Base-by-base conservation (phyloP, 2,797 vertebrate species). In the Alosa sapidissima region DNA sequence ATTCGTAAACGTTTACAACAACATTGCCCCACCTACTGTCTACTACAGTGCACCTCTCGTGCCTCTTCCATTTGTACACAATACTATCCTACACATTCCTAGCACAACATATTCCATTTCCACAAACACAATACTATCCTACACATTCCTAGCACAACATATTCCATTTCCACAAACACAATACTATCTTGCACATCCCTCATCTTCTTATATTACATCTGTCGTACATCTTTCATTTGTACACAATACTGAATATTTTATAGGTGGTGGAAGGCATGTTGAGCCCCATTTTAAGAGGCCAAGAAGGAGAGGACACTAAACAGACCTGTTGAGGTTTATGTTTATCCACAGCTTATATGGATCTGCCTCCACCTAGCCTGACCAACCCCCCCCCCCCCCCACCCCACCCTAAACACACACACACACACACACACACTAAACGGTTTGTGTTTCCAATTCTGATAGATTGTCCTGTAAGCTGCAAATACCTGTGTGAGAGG, bases 401-500 rank as follows among this genome's bases (percentile, higher is more conserved):
- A 51, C 7, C 1, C 49, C 54, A 8, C 16, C 13, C 52, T 2
- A 16, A 5, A 52, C 51, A 52, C 51, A 52, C 33, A 10, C 72
- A 60, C 85, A 55, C 86, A 84, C 65, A 85, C n/a, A 78, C 85
- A 83, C 81, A 81, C 62, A 21, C 55, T 68, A 36, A 68, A 36
- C 10, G 62, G 62, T 68, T 68, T 68, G 28, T 33, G 62, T 68
- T 55, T 82, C 33, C 28, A 36, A 16, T 41, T 36, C 33, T 8
- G 41, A 83, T 14, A 55, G 9, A 51, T 47, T 54, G 51, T 14
- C 24, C 52, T 49, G 21, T 83, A 65, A 81, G 28, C 81, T 72
- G 82, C 81, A 84, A 86, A 87, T 85, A 83, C 86, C 58, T 62
- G 81, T 41, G 82, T 47, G 52, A 45, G 52, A 84, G 24, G 11